phyloP scores from a whole-genome alignment of 1,140 invertebrate genomes.

The Cotesia vestalis region DNA sequence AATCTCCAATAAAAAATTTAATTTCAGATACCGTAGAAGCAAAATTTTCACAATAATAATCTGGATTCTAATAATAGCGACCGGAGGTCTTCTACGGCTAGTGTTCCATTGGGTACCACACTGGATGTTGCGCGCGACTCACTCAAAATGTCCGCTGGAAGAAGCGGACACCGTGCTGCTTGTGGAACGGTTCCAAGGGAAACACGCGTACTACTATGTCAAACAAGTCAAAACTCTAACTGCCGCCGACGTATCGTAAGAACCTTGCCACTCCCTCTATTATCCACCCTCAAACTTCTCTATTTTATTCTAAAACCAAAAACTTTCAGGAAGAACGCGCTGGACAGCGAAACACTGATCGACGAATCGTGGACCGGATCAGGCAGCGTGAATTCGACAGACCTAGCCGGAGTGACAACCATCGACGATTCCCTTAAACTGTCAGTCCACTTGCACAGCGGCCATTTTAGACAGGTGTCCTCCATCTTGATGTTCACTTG shows the following conservation, averaged over 20 bases:
- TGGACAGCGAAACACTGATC: slow-evolving; percentile 50
- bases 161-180: slow-evolving; percentile 72
- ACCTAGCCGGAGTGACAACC: background rate
- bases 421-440: slow-evolving; percentile 48
- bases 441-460: slow-evolving; percentile 62
- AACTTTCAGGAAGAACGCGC: slow-evolving; percentile 45
- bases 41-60: slow-evolving; percentile 62
- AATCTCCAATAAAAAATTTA: too few relatives aligned
- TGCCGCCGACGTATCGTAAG: slow-evolving; percentile 59
- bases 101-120: slow-evolving; percentile 76
- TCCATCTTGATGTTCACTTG: slow-evolving; percentile 75
- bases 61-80: slow-evolving; percentile 71
- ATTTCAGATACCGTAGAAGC: slow-evolving; percentile 68
- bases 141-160: slow-evolving; percentile 67
- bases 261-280: too few relatives aligned
- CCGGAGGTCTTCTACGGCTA: slow-evolving; percentile 71
- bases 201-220: slow-evolving; percentile 68
- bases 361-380: slow-evolving; percentile 54
- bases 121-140: slow-evolving; percentile 71
- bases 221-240: slow-evolving; percentile 61
- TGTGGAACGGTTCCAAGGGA: slow-evolving; percentile 68
- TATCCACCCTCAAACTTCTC: too few relatives aligned
- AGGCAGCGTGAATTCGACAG: slow-evolving; percentile 41
- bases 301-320: background rate
- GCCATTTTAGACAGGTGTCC: slow-evolving; percentile 67